phyloP scores from a whole-genome alignment of 2,797 vertebrate species.

The Xenops minutus region DNA sequence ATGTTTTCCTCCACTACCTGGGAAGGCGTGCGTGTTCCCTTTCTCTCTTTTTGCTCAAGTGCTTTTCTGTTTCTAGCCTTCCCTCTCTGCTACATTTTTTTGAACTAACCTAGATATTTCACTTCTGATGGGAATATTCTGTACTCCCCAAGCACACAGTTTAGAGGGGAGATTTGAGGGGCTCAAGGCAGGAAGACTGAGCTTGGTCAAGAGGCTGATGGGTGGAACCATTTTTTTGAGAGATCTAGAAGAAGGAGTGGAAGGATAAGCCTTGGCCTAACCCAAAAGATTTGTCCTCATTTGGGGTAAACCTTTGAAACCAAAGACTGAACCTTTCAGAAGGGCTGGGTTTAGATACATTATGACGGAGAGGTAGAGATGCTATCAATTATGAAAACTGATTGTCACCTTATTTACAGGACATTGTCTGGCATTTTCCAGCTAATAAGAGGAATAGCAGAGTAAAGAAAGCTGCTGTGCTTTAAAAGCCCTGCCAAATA shows the following conservation, averaged over 20 bases:
- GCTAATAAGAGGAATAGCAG: not conserved
- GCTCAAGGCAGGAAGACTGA: not conserved
- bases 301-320: not conserved
- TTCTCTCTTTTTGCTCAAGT: not conserved
- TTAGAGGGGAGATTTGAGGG: not conserved
- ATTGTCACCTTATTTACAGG: not conserved
- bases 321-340: not conserved
- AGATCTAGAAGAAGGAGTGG: not conserved
- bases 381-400: not conserved
- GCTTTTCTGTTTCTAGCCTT: not conserved
- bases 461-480: not conserved
- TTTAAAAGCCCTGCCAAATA: not conserved
- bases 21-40: rapidly evolving
- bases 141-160: not conserved
- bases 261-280: not conserved
- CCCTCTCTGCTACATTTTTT: not conserved
- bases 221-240: not conserved
- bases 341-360: not conserved
- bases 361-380: not conserved
- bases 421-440: not conserved
- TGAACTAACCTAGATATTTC: not conserved
- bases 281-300: not conserved
- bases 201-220: not conserved
- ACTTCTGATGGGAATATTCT: not conserved
- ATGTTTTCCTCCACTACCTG: not conserved